Base-by-base conservation (phyloP, 2,888 invertebrate genomes). In the Ligdia adustata region DNA sequence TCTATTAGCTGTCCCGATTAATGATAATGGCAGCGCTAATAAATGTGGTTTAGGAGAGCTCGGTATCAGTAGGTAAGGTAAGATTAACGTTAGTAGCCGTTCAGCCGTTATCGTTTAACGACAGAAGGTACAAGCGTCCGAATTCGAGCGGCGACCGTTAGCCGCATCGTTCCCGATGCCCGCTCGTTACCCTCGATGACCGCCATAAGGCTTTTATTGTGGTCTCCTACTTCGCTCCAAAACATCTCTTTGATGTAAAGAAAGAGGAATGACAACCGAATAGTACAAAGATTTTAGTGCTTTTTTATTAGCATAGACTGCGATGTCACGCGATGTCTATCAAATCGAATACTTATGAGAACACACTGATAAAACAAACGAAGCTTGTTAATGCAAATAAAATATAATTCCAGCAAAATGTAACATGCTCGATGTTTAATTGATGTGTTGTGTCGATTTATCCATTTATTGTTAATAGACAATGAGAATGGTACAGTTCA, bases 121-220 rank as follows among this genome's bases (percentile, higher is more conserved):
- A 74, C 68, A 68, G 62, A 60, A 63, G 65, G 66, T 64, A 66
- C 64, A 66, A 60, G 63, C 60, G 62, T 62, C 66, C 69, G 68
- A 72, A 72, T 69, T 73, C 64, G 72, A 72, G 69, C 66, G 55
- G 52, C 55, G 57, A 60, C 67, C 55, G 69, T 77, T 73, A 73
- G 74, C 77, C 72, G 66, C 73, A 65, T 75, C 75, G 71, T 82
- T 79, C 71, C 54, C 72, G 65, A 70, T 58, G 57, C 64, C 66
- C 65, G 70, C 68, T 73, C 77, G 73, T 81, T 79, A 75, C 65
- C 63, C 69, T 74, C 75, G 71, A 82, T 79, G 74, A 70, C 65
- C 49, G 68, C 66, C 65, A 69, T 79, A 79, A 78, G 69, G 66
- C 54, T 75, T 76, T 80, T 80, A 77, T 73, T 75, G 68, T 68